These are phyloP conservation scores for Dasypolia templi DNA, from an alignment of 2,888 invertebrate species.

Conservation along the genomic window DNA sequence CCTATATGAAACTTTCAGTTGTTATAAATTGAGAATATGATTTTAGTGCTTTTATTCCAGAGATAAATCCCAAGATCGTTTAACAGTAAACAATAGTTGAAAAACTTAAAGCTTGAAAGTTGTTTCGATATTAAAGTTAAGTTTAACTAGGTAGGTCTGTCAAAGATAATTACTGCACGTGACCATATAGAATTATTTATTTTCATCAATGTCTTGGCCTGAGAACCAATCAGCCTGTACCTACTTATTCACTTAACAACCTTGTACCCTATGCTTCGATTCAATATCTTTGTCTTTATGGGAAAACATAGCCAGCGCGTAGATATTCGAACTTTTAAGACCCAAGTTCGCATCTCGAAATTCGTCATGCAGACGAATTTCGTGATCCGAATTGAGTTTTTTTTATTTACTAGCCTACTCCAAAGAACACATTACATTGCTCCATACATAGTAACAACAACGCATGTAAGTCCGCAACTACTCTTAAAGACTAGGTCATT, in stretches of 20 bases:
- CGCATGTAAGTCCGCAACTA: not conserved
- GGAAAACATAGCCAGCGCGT: not conserved
- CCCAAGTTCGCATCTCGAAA: no score
- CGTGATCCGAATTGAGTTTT: no score
- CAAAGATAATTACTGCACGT: conserved; percentile 12
- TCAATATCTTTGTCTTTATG: not conserved
- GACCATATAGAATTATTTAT: conserved; percentile 14
- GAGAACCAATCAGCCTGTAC: not conserved
- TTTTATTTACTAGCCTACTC: not conserved
- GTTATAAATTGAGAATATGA: not conserved
- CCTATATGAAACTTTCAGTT: conserved; percentile 1
- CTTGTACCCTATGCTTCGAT: not conserved
- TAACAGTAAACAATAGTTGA: conserved; percentile 7
- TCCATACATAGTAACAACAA: not conserved
- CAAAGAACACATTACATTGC: not conserved
- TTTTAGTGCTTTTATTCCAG: not conserved
- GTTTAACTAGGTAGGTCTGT: not conserved
- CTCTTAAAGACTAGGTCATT: conserved; percentile 46
- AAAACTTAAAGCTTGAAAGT: conserved; percentile 12
- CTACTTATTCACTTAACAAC: not conserved
- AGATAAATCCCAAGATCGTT: not conserved
- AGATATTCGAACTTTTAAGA: no score
- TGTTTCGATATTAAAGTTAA: not conserved
- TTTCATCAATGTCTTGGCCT: conserved; percentile 1
- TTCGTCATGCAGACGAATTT: no score